Evolutionary conservation across 2,113 vertebrate genomes (phyloP).

Genomic region (Thymallus thymallus): DNA sequence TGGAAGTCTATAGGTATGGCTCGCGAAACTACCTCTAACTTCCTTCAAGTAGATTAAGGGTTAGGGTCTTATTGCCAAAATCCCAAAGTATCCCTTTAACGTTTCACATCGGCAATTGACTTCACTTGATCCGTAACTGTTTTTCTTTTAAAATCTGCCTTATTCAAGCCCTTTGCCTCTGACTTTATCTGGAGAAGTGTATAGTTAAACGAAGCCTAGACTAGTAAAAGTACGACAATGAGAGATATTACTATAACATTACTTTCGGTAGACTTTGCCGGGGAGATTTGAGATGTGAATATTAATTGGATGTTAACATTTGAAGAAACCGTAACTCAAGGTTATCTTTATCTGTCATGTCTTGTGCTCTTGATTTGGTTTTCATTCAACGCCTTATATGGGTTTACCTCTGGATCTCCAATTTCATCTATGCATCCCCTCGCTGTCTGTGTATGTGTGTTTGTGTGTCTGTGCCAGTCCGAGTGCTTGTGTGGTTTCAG

Average conservation of each 20-base stretch:
- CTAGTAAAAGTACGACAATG: neutral
- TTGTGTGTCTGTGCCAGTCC: slow-evolving; percentile 8
- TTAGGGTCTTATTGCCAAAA: too few species aligned
- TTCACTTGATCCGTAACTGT: neutral
- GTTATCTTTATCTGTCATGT: slow-evolving; percentile 21
- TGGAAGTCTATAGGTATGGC: too few species aligned
- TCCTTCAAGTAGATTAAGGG: too few species aligned
- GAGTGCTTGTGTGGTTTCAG: slow-evolving; percentile 12
- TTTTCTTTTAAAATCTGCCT: slow-evolving; percentile 65
- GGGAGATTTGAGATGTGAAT: slow-evolving; percentile 13
- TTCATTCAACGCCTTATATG: slow-evolving; percentile 37
- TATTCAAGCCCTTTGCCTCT: slow-evolving; percentile 65
- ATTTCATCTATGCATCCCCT: slow-evolving; percentile 49
- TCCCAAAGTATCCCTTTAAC: neutral
- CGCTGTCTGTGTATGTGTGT: neutral
- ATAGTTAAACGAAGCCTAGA: neutral
- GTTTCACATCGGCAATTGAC: neutral
- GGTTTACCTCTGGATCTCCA: slow-evolving; percentile 59
- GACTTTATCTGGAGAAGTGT: slow-evolving; percentile 45
- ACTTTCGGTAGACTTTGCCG: neutral
- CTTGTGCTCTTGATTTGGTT: slow-evolving; percentile 16
- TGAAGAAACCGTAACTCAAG: neutral
- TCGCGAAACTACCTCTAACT: too few species aligned
- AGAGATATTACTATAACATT: neutral
- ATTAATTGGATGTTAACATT: neutral